Base-by-base conservation (phyloP, 2,113 vertebrate species). In the Castor canadensis region DNA sequence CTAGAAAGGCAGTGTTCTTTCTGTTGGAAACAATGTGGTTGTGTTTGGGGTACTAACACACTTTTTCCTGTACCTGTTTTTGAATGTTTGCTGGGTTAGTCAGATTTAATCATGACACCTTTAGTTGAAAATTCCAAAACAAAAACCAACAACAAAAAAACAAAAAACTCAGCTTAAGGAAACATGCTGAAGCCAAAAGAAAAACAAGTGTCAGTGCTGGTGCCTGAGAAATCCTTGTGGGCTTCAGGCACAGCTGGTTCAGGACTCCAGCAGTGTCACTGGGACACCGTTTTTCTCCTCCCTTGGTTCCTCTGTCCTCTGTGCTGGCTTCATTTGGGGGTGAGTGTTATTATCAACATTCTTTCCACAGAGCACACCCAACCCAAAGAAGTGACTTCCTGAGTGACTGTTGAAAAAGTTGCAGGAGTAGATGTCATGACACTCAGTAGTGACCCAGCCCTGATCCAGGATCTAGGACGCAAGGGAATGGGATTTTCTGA, bases 211-310 rank as follows among this genome's bases (percentile, higher is more conserved):
- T 38, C 16, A 3, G 72, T 6, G 9, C 66, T 22, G 22, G 49
- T 52, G 10, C 47, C 71, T 17, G 73, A 30, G 38, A 30, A 19
- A 45, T 32, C 6, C 26, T 0, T 0, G 3, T 7, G 2, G 80
- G 16, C 62, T 79, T 79, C 93, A 75, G 75, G 19, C 12, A 54
- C 4, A 5, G 88, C 72, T 43, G 49, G 56, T 75, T 75, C 47
- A 92, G 80, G n/a, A 5, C 0, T 7, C n/a, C 0, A 3, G 52
- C 19, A 19, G 1, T 4, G 16, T 28, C 35, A 3, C 12, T n/a
- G 1, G 12, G 56, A 22, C 1, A 1, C 3, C 32, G 9, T 67
- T 56, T 24, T 22, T 32, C 38, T 35, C 30, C 81, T 43, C n/a
- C n/a, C 15, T 22, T 0, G 10, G 80, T 24, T 52, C 32, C 49